A percentile compares a stretch with the other conserved stretches of the same genome.
Conservation (phyloP, 2,888 invertebrate species). For the Nomada fabriciana region DNA sequence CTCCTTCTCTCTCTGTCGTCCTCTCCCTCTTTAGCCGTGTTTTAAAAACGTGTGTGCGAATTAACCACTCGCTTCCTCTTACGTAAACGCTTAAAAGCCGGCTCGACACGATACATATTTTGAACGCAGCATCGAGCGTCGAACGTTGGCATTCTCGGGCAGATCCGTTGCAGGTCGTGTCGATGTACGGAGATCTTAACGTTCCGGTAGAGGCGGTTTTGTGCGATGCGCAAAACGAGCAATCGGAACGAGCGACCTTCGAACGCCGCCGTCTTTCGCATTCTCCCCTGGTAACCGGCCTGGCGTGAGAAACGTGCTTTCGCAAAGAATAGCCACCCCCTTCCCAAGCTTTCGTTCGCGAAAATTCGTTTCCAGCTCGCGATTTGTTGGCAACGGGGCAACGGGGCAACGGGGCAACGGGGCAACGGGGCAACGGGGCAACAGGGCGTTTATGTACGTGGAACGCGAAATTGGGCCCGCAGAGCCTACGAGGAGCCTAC, state of each 20-base stretch:
- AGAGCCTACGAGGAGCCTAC: no score
- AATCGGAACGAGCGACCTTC: conserved; percentile 42
- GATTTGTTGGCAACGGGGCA: no score
- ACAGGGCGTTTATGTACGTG: neutral
- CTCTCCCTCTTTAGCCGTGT: neutral
- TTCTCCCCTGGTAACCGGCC: conserved; percentile 21
- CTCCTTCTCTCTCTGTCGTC: conserved; percentile 7
- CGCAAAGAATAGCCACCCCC: neutral
- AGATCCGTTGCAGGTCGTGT: neutral
- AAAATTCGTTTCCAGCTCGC: no score
- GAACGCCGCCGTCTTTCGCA: conserved; percentile 32
- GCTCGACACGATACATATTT: neutral
- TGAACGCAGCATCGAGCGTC: neutral
- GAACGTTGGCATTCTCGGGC: neutral
- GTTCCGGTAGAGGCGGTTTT: conserved; percentile 39
- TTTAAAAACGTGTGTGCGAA: neutral
- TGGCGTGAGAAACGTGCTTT: conserved; percentile 27
- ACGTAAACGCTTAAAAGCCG: neutral
- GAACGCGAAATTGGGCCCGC: no score
- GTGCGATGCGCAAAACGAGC: conserved; percentile 49
- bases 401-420: no score
- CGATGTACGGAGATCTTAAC: conserved; percentile 3
- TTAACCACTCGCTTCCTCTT: neutral
- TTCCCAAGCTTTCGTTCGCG: neutral
- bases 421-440: no score